phyloP scores from a whole-genome alignment of 2,797 vertebrate species.

The Mycteria americana region DNA sequence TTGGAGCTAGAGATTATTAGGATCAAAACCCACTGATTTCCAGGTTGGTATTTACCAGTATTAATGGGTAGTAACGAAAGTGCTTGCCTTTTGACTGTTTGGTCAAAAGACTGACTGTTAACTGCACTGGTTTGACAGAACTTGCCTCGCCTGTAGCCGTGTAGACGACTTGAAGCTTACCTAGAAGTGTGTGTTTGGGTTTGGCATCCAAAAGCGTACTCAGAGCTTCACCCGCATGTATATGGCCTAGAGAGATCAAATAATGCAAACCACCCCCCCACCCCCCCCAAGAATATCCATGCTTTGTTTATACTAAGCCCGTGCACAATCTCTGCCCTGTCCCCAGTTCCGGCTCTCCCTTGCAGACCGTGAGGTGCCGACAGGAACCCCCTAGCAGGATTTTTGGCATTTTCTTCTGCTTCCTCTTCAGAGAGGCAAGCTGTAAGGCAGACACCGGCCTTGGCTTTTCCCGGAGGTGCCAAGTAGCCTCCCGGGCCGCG shows the following conservation, averaged over 20 bases:
- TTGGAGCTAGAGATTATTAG: not conserved
- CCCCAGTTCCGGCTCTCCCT: not conserved
- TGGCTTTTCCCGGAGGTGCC: not conserved
- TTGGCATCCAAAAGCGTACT: not conserved
- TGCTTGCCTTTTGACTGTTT: not conserved
- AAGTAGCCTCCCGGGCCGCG: too few relatives aligned
- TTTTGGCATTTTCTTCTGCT: accelerated
- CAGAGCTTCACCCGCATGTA: not conserved
- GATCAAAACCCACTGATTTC: not conserved
- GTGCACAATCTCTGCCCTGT: accelerated
- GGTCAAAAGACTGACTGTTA: too few relatives aligned
- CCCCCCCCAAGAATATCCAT: accelerated
- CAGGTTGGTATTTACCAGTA: not conserved
- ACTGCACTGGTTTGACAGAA: not conserved
- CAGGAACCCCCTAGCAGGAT: accelerated
- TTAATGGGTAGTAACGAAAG: not conserved
- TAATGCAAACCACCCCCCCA: too few relatives aligned
- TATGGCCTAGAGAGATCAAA: not conserved
- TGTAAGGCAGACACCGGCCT: not conserved
- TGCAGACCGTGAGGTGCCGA: not conserved
- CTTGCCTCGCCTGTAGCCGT: not conserved
- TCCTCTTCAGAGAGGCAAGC: not conserved
- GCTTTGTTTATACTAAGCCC: not conserved
- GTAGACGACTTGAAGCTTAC: not conserved
- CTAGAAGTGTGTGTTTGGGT: not conserved